Conservation (phyloP, 2,888 invertebrate genomes). For the Scaptomyza flava region DNA sequence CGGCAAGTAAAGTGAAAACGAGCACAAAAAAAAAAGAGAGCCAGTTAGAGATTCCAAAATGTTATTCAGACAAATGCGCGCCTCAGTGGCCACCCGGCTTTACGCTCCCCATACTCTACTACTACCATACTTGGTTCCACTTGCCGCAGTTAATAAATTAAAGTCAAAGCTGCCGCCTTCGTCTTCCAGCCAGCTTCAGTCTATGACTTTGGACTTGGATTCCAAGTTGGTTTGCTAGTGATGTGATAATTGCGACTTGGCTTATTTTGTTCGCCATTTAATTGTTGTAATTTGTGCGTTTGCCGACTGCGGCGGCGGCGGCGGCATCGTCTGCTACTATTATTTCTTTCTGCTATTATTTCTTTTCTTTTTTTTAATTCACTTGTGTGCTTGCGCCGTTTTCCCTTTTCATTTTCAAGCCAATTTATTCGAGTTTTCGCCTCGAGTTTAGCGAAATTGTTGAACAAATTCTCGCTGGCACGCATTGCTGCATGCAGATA, state of each 20-base stretch:
- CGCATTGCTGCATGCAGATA: conserved; percentile 75
- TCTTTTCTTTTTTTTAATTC: conserved; percentile 6
- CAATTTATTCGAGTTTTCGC: conserved; percentile 70
- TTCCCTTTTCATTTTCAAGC: conserved; percentile 69
- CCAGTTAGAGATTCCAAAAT: conserved; percentile 46
- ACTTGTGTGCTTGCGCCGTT: conserved; percentile 35
- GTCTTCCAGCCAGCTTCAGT: conserved; percentile 11
- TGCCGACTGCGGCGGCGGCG: conserved; percentile 23
- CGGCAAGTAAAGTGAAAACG: conserved; percentile 46
- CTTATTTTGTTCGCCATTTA: conserved; percentile 78
- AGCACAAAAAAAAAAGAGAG: conserved; percentile 3
- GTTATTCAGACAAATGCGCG: conserved; percentile 45
- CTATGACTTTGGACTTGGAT: conserved; percentile 23
- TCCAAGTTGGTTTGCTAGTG: conserved; percentile 41
- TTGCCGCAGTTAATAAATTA: conserved; percentile 75
- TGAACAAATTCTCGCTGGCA: conserved; percentile 77
- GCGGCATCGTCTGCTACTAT: conserved; percentile 35
- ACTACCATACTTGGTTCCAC: conserved; percentile 33
- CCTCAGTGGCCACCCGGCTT: conserved; percentile 55
- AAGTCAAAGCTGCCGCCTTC: conserved; percentile 51
- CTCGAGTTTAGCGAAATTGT: conserved; percentile 70
- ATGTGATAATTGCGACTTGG: conserved; percentile 78
- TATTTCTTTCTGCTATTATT: conserved; percentile 22
- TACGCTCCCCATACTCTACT: background rate
- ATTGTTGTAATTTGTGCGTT: conserved; percentile 79